These are phyloP conservation scores for Orthosia cruda DNA, from an alignment of 2,888 invertebrate species.

Conservation along the genomic window DNA sequence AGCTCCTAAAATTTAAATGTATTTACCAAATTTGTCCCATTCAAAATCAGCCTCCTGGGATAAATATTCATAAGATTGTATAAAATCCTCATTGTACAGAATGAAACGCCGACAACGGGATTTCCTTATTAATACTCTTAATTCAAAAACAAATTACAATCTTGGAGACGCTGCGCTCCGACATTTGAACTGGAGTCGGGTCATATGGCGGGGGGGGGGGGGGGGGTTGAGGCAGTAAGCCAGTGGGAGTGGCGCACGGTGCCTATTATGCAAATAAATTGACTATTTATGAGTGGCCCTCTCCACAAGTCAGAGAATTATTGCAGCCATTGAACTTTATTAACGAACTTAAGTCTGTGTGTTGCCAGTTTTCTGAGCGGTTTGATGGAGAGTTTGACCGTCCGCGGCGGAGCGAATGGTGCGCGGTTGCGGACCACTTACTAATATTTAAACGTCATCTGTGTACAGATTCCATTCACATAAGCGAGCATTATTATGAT, in stretches of 20 bases:
- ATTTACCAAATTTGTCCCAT: constrained; percentile 31
- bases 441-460: neutral
- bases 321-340: constrained; percentile 48
- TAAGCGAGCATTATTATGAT: neutral
- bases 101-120: constrained; percentile 34
- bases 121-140: constrained; percentile 48
- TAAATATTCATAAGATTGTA: constrained; percentile 54
- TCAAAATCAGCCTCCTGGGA: constrained; percentile 30
- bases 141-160: constrained; percentile 56
- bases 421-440: no score
- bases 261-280: constrained; percentile 73
- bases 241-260: neutral
- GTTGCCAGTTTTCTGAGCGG: neutral
- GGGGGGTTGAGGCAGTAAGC: no score
- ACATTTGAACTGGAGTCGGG: constrained; percentile 19
- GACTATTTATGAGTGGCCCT: constrained; percentile 66
- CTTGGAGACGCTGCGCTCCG: constrained; percentile 9
- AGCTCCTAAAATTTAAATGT: constrained; percentile 17
- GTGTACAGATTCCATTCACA: neutral
- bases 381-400: neutral
- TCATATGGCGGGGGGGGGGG: neutral
- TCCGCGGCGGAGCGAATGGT: neutral
- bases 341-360: constrained; percentile 20
- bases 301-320: constrained; percentile 29
- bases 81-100: constrained; percentile 32